Evolutionary conservation across 2,888 invertebrate species (phyloP), one percentile per base, ranked within the genome.

Genomic region (Drosophila borealis): DNA sequence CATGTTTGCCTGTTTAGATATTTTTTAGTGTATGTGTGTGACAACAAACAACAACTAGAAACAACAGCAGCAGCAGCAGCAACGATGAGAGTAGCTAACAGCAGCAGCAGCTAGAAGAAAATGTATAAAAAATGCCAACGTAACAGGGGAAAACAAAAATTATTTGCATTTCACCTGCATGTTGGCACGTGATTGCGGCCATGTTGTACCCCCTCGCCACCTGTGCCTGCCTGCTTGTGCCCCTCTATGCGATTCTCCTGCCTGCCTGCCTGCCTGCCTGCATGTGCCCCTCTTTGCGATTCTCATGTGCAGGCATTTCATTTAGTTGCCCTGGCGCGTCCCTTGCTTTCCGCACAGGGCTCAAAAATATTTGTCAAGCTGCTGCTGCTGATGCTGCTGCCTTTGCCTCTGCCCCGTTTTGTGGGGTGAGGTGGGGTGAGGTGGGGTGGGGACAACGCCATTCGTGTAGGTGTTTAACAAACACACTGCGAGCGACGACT

Each of bases 121-220:
- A 54, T 19, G 33, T 9, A 36, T 29, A 34, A 34, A 56, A 49
- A 77, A 70, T 68, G 46, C 50, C 57, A 72, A 65, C 70, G 70
- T 50, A 68, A 78, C 68, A 63, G 80, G 69, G 70, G 74, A 84
- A 88, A 88, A 81, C 72, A 79, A 85, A 84, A 85, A 85, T 85
- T 85, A 83, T 83, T 83, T 88, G 83, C 83, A 83, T 83, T 81
- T 88, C 80, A 81, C 83, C 85, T 81, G 88, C 80, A 85, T 88
- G 85, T 85, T 87, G 85, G 74, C 82, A 87, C 88, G 88, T 83
- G 88, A 83, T 83, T 83, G 85, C 85, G 80, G 88, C 73, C 78
- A 70, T 66, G 70, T 57, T 44, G 21, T 14, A 17, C 13, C 48
- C 36, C 21, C 8, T 8, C 14, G 8, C 29, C 21, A 33, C 17